phyloP scores from a whole-genome alignment of 2,113 vertebrate species.

The Triplophysa siluroides region DNA sequence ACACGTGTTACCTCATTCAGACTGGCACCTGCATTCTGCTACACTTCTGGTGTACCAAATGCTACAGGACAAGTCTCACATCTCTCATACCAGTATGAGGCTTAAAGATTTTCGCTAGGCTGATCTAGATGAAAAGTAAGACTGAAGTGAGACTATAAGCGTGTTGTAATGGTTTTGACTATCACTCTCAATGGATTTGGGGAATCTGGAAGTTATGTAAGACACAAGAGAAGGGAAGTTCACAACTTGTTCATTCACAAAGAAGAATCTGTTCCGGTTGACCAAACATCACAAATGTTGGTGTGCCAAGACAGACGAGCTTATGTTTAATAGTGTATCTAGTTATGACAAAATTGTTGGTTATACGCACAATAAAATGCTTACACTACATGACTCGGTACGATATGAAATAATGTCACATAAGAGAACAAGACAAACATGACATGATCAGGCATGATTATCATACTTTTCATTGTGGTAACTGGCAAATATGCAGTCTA shows the following conservation, averaged over 20 bases:
- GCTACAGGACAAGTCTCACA: not conserved
- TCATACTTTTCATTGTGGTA: not conserved
- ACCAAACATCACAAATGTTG: not conserved
- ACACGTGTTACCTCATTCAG: not conserved
- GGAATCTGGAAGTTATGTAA: not conserved
- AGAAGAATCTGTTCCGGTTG: not conserved
- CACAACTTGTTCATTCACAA: not conserved
- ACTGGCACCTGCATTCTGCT: not conserved
- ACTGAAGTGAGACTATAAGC: not conserved
- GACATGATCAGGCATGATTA: not conserved
- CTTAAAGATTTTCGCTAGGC: not conserved
- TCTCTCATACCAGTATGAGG: not conserved
- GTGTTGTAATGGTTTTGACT: not conserved
- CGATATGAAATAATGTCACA: not conserved
- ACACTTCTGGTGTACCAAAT: not conserved
- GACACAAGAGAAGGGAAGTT: slow-evolving; percentile 22
- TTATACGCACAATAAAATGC: not conserved
- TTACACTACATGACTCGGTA: not conserved
- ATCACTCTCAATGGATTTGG: not conserved
- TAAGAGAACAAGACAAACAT: not conserved
- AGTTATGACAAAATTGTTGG: not conserved
- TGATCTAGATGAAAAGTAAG: not conserved
- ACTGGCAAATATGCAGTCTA: not conserved
- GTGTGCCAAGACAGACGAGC: not conserved
- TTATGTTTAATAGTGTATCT: not conserved